Evolutionary conservation across 2,888 invertebrate species (phyloP).

Genomic region (Aphidoletes aphidimyza): DNA sequence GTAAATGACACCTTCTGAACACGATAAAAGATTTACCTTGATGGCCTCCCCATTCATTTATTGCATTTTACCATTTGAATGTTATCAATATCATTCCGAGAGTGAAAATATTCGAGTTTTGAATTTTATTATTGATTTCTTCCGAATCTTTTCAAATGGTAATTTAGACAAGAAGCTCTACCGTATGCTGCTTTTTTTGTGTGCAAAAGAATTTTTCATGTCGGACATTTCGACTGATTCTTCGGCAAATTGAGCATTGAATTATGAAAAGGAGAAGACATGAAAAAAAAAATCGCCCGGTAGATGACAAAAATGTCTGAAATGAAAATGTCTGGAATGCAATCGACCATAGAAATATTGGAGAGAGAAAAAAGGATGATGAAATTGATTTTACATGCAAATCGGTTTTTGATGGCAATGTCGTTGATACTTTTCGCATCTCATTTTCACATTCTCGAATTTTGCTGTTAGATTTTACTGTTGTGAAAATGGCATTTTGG

Average conservation of each 20-base stretch:
- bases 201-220: neutral
- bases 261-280: neutral
- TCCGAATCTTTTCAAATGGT: constrained; percentile 17
- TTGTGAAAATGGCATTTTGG: neutral
- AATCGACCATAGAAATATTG: too few relatives aligned
- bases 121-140: neutral
- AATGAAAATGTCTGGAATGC: too few relatives aligned
- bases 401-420: constrained; percentile 22
- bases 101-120: neutral
- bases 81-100: neutral
- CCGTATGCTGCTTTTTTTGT: neutral
- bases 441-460: neutral
- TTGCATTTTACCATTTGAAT: neutral
- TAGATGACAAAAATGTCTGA: too few relatives aligned
- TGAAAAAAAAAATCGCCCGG: too few relatives aligned
- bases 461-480: too few relatives aligned
- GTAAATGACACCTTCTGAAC: neutral
- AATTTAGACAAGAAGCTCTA: neutral
- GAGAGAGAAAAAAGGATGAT: neutral
- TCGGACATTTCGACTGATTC: neutral
- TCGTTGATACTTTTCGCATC: constrained; percentile 14
- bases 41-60: neutral
- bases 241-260: neutral
- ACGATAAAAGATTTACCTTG: too few relatives aligned
- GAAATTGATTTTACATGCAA: constrained; percentile 45